Conservation (phyloP, 2,888 invertebrate genomes). For the Platycheirus rosarum region DNA sequence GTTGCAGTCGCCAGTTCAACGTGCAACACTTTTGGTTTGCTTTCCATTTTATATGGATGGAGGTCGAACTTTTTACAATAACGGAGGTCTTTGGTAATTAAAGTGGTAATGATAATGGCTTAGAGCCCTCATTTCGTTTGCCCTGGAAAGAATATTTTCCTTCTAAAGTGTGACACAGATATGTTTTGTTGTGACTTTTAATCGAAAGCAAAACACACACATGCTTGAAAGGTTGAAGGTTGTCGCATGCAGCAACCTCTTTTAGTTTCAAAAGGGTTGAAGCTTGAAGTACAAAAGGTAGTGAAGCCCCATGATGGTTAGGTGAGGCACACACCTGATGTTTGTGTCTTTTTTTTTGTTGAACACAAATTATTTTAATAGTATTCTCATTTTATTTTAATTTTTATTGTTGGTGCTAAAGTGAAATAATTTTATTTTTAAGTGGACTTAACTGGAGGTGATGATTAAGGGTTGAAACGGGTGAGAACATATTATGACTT, state of each 20-base stretch:
- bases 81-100: slow-evolving; percentile 62
- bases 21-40: background rate
- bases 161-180: slow-evolving; percentile 57
- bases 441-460: background rate
- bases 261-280: slow-evolving; percentile 32
- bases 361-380: slow-evolving; percentile 45
- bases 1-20: background rate
- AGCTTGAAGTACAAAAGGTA: background rate
- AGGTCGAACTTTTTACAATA: slow-evolving; percentile 23
- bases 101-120: slow-evolving; percentile 71
- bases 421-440: slow-evolving; percentile 3
- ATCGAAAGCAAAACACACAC: background rate
- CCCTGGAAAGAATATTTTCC: slow-evolving; percentile 22
- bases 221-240: slow-evolving; percentile 40
- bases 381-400: slow-evolving; percentile 8
- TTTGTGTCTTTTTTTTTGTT: slow-evolving; percentile 27
- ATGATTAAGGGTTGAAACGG: background rate
- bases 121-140: slow-evolving; percentile 25
- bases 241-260: slow-evolving; percentile 31
- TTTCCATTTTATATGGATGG: background rate
- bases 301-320: slow-evolving; percentile 24
- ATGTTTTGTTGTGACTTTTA: slow-evolving; percentile 26
- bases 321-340: slow-evolving; percentile 28
- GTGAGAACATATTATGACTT: too few relatives aligned
- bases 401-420: background rate